Evolutionary conservation across 2,797 vertebrate species (phyloP).

Genomic region (Lagocephalus sceleratus): DNA sequence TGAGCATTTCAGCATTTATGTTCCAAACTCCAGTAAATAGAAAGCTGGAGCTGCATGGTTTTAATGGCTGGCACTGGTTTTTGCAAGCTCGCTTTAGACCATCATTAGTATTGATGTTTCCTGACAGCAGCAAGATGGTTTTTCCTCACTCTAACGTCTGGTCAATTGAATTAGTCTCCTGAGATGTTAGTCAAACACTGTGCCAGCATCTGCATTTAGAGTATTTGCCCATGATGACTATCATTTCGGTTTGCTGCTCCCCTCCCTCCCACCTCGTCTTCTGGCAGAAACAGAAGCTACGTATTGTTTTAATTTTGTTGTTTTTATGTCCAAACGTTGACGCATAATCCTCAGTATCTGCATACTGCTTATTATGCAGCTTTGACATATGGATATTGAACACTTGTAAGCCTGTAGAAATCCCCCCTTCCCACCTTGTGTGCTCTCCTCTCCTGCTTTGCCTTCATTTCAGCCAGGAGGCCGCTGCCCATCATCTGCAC

Average conservation of each 20-base stretch:
- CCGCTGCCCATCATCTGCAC: conserved; percentile 93
- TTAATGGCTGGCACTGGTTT: too few relatives aligned
- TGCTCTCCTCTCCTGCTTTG: conserved; percentile 92
- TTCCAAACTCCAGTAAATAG: too few relatives aligned
- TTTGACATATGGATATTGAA: too few relatives aligned
- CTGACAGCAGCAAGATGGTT: conserved; percentile 7
- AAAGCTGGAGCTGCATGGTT: too few relatives aligned
- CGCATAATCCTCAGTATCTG: background rate
- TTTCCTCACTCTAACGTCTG: too few relatives aligned
- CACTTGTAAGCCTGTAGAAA: too few relatives aligned
- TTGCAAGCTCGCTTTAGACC: too few relatives aligned
- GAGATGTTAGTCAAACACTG: too few relatives aligned
- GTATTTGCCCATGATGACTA: too few relatives aligned
- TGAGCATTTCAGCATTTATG: too few relatives aligned
- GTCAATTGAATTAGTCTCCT: too few relatives aligned
- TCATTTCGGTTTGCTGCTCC: background rate
- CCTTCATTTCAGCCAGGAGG: conserved; percentile 95
- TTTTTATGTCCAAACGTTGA: conserved; percentile 31
- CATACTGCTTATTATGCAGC: background rate
- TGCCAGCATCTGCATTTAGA: too few relatives aligned
- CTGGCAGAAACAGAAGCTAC: conserved; percentile 9
- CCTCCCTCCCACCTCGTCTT: background rate
- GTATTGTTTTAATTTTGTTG: conserved; percentile 18
- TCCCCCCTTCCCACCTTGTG: conserved; percentile 78
- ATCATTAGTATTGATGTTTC: background rate